Evolutionary conservation across 1,140 invertebrate species (phyloP), one percentile per base, ranked within the genome.

Genomic region (Idris sp.): DNA sequence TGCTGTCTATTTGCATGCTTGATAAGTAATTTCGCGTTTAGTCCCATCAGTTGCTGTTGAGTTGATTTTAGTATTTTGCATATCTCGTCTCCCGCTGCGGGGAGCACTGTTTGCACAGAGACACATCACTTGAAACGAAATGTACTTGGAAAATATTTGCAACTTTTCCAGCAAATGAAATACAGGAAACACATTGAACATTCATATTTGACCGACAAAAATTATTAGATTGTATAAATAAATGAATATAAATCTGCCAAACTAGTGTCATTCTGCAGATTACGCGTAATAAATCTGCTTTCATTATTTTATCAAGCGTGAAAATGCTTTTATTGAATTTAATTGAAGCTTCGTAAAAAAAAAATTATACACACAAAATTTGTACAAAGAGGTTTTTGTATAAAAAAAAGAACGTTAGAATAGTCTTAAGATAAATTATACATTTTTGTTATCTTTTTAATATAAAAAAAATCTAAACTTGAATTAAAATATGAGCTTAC

Each of bases 1-100:
- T 69, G 74, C 64, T 44, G 31, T 69, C 56, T 46, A 59, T 71
- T 79, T 74, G 68, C 73, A 74, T 76, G 30, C 76, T 43, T 41
- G 67, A 46, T 56, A 31, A 51, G 36, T 46, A 44, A 43, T 51
- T 46, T 10, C 46, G 36, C 44, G 30, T 36, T 64, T 41, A 30
- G 58, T 11, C 26, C 36, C 43, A 13, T 54, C 38, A 22, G 48
- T 28, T 35, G 30, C 38, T 13, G 48, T 44, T 22, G 48, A 54
- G 48, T 74, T 79, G 71, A 73, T 73, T 76, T 77, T 49, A 56
- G 25, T 62, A 26, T 26, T 73, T 68, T 53, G 30, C 61, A 67
- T 51, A 65, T 54, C 61, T 53, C 10, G 61, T 10, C 10, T 28
- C 30, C 9, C 46, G 6, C 46, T 8, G 4, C 10, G 38, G 61